These are phyloP conservation scores for Lapara coniferarum DNA, from an alignment of 2,888 invertebrate genomes.

Conservation along the genomic window DNA sequence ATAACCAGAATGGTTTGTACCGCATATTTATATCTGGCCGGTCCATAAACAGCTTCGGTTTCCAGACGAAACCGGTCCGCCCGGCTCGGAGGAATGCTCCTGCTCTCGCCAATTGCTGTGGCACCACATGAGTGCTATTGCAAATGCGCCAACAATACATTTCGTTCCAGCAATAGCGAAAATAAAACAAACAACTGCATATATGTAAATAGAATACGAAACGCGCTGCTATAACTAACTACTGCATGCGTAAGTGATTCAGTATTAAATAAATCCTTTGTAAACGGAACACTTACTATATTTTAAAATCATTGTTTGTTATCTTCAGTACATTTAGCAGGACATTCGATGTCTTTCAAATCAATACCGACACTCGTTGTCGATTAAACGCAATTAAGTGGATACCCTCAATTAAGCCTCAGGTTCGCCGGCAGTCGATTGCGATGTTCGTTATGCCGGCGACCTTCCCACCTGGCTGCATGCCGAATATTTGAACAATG, in stretches of 20 bases:
- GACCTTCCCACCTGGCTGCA: conserved; percentile 49
- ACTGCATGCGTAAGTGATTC: background rate
- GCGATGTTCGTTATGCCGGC: conserved; percentile 45
- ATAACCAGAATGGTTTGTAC: conserved; percentile 50
- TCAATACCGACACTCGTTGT: background rate
- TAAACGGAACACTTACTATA: background rate
- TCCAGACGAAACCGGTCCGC: conserved; percentile 70
- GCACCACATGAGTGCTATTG: conserved; percentile 58
- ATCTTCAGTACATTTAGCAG: too few relatives aligned
- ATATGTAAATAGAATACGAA: conserved; percentile 44
- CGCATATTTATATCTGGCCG: conserved; percentile 80
- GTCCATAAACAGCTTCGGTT: conserved; percentile 73
- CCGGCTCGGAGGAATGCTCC: conserved; percentile 72
- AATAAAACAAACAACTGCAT: conserved; percentile 45
- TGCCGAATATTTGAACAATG: conserved; percentile 48
- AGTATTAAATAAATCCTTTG: background rate
- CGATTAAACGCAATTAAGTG: conserved; percentile 1
- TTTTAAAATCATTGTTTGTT: too few relatives aligned
- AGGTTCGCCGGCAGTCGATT: background rate
- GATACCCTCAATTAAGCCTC: background rate
- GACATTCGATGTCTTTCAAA: too few relatives aligned
- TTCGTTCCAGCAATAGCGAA: conserved; percentile 55
- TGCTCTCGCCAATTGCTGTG: conserved; percentile 69
- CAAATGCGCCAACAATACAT: conserved; percentile 70
- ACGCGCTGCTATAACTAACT: conserved; percentile 14